Conservation (phyloP, 2,797 vertebrate genomes). For the Ctenosaura bakeri region DNA sequence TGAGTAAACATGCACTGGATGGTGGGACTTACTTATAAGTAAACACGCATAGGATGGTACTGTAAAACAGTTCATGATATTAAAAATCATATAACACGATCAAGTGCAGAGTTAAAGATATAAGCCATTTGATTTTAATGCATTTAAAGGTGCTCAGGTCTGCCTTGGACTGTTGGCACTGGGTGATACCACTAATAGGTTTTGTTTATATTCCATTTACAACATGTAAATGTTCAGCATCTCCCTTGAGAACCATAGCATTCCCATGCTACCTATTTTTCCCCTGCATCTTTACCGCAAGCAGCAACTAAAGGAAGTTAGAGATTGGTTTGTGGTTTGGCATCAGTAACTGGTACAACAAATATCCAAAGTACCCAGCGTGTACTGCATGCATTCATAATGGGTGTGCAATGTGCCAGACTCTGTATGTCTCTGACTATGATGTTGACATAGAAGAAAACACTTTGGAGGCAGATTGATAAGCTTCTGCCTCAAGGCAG, state of each 20-base stretch:
- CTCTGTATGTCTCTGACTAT: not conserved
- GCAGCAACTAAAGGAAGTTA: not conserved
- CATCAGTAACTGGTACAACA: not conserved
- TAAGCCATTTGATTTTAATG: not conserved
- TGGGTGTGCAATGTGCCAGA: not conserved
- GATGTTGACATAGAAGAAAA: not conserved
- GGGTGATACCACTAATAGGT: not conserved
- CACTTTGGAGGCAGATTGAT: not conserved
- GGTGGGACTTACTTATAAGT: not conserved
- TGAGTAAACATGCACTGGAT: not conserved
- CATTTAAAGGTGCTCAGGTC: not conserved
- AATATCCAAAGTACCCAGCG: not conserved
- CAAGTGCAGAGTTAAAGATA: not conserved
- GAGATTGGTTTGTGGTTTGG: not conserved
- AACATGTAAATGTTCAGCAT: not conserved
- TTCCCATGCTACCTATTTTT: not conserved
- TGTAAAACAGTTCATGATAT: not conserved
- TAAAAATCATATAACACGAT: not conserved
- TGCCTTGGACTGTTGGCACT: not conserved
- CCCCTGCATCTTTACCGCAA: not conserved
- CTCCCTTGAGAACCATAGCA: not conserved
- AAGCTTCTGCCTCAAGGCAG: not conserved
- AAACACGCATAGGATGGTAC: not conserved
- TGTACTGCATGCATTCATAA: not conserved
- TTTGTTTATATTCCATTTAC: not conserved